phyloP scores from a whole-genome alignment of 2,797 vertebrate genomes.

The Eutrigla gurnardus region DNA sequence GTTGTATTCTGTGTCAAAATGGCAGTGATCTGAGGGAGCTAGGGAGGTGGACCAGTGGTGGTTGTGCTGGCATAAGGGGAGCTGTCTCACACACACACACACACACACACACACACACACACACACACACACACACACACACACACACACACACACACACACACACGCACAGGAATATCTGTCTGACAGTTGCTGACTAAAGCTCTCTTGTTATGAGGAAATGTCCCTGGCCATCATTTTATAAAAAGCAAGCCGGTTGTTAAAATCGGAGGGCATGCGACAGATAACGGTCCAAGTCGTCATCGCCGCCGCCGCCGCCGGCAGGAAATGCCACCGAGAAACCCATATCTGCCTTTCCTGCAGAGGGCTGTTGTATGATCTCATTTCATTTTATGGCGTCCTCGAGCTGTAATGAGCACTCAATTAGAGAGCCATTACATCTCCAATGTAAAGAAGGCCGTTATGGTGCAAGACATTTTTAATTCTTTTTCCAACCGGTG shows the following conservation, averaged over 20 bases:
- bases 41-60: constrained; percentile 35
- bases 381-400: constrained; percentile 28
- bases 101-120: neutral
- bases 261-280: constrained; percentile 17
- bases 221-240: constrained; percentile 17
- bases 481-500: constrained; percentile 45
- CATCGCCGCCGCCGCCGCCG: neutral
- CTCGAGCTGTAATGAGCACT: neutral
- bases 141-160: constrained; percentile 7
- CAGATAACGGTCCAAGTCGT: neutral
- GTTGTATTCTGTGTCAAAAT: constrained; percentile 36
- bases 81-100: neutral
- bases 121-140: neutral
- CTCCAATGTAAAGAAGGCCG: constrained; percentile 22
- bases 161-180: constrained; percentile 24
- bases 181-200: constrained; percentile 51
- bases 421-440: constrained; percentile 24
- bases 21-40: constrained; percentile 21
- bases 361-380: constrained; percentile 20
- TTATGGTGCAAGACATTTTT: constrained; percentile 33
- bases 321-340: neutral
- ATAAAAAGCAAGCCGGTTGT: constrained; percentile 16
- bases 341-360: neutral
- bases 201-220: constrained; percentile 32
- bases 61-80: constrained; percentile 6